Conservation (phyloP, 1,140 invertebrate species). For the Contarinia nasturtii region DNA sequence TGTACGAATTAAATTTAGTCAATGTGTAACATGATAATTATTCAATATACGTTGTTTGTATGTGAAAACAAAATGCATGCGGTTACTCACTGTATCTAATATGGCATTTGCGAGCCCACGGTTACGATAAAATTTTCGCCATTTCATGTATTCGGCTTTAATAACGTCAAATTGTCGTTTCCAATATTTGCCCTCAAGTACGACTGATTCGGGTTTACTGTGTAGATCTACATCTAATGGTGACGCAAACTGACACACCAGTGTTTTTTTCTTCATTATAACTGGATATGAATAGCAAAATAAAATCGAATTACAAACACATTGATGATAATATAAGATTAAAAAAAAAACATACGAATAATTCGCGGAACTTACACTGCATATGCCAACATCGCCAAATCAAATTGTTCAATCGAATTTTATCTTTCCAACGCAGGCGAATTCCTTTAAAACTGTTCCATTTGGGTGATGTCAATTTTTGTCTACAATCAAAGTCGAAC, state of each 20-base stretch:
- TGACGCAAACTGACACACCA: conserved; percentile 89
- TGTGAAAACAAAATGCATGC: conserved; percentile 2
- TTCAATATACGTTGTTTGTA: not conserved
- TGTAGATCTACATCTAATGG: conserved; percentile 86
- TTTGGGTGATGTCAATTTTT: conserved; percentile 96
- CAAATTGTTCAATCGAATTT: conserved; percentile 97
- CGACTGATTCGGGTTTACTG: conserved; percentile 88
- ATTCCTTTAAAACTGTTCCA: conserved; percentile 99
- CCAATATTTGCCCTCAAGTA: conserved; percentile 98
- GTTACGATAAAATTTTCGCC: conserved; percentile 88
- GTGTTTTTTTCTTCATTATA: conserved; percentile 73
- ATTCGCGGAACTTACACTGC: conserved; percentile 82
- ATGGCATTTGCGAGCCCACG: conserved; percentile 48
- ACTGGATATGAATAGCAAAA: conserved; percentile 41
- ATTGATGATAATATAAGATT: not conserved
- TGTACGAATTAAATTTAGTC: not conserved
- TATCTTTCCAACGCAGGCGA: conserved; percentile 90
- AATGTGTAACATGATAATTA: too few relatives aligned
- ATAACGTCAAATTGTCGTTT: conserved; percentile 91
- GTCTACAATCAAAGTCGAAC: conserved; percentile 48
- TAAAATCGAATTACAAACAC: conserved; percentile 3
- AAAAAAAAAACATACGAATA: conserved; percentile 7
- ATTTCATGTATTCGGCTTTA: conserved; percentile 98
- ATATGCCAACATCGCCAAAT: conserved; percentile 99
- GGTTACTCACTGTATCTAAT: conserved; percentile 47